These are phyloP conservation scores for Lochmaea crataegi DNA, from an alignment of 2,888 invertebrate species.

Conservation along the genomic window DNA sequence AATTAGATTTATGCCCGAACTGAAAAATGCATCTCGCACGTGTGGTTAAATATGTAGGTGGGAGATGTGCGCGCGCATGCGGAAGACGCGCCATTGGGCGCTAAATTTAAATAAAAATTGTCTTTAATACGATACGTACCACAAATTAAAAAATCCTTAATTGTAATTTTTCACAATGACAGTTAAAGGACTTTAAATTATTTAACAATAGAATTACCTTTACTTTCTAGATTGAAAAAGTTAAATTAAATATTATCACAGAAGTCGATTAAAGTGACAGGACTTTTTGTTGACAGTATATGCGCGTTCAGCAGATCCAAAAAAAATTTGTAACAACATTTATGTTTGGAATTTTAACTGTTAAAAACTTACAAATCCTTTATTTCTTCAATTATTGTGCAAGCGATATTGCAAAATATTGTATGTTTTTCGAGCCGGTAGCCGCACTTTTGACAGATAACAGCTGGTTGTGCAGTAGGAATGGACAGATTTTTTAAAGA, in stretches of 20 bases:
- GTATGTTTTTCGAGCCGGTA: too few relatives aligned
- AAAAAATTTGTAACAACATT: too few relatives aligned
- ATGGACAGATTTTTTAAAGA: too few relatives aligned
- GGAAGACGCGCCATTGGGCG: slow-evolving; percentile 41
- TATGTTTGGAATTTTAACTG: too few relatives aligned
- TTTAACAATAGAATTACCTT: slow-evolving; percentile 6
- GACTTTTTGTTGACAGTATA: too few relatives aligned
- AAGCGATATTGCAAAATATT: too few relatives aligned
- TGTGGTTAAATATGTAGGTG: slow-evolving; percentile 40
- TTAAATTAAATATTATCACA: slow-evolving; percentile 5
- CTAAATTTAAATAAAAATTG: slow-evolving; percentile 37
- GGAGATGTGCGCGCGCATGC: slow-evolving; percentile 42
- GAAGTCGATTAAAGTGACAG: too few relatives aligned
- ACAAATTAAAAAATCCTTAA: not conserved
- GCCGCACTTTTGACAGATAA: too few relatives aligned
- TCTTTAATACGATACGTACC: slow-evolving; percentile 10
- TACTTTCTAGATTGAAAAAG: slow-evolving; percentile 15
- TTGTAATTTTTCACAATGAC: not conserved
- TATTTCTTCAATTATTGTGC: too few relatives aligned
- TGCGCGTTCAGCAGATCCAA: too few relatives aligned
- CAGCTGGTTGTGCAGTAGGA: too few relatives aligned
- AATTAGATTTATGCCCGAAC: slow-evolving; percentile 46
- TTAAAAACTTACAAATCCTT: too few relatives aligned
- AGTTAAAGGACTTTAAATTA: not conserved
- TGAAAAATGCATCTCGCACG: slow-evolving; percentile 54